Conservation (phyloP, 2,113 vertebrate genomes). For the Recurvirostra avosetta region DNA sequence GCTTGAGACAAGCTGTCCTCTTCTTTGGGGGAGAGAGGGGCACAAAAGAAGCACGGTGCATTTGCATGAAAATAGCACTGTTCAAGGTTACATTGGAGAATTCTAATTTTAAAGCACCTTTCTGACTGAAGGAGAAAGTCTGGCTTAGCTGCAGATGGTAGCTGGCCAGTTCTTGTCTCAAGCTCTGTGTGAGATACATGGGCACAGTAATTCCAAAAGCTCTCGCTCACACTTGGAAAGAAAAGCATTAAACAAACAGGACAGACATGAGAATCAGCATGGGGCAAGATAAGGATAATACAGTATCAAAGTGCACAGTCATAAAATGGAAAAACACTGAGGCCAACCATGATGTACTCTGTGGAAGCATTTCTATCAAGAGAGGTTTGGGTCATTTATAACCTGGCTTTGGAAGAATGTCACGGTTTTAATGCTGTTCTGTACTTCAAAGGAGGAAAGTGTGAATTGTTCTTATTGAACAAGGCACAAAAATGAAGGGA, state of each 20-base stretch:
- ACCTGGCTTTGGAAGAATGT: neutral
- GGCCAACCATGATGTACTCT: neutral
- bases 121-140: neutral
- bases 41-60: neutral
- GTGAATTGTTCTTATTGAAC: neutral
- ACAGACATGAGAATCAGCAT: neutral
- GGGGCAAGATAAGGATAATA: neutral
- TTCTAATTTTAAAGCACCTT: neutral
- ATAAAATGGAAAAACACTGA: constrained; percentile 40
- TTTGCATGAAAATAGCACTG: neutral
- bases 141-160: neutral
- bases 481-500: neutral
- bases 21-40: neutral
- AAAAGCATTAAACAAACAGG: neutral
- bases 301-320: neutral
- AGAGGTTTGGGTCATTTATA: neutral
- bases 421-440: neutral
- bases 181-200: neutral
- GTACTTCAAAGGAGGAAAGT: neutral
- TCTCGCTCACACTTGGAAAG: neutral
- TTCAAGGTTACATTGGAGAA: neutral
- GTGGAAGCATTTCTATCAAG: neutral
- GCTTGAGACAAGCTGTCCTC: neutral
- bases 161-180: neutral
- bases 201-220: neutral